Base-by-base conservation (phyloP, 37 sponge, comb jelly and placozoan species). In the Chondrilla cf. caribensis region DNA sequence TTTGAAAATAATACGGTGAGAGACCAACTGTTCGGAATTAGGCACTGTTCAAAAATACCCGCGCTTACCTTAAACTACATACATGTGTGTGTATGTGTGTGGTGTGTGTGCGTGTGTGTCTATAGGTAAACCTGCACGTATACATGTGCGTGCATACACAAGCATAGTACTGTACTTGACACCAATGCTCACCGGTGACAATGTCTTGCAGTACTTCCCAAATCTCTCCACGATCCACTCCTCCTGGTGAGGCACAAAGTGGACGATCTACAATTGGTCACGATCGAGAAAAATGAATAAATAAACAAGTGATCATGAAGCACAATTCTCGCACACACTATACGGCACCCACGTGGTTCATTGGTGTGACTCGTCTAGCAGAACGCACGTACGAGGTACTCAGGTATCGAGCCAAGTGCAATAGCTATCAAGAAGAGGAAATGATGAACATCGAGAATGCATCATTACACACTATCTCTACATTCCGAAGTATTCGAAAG, bases 231-330 rank as follows among this genome's bases (percentile, higher is more conserved):
- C 89, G 39, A 98, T 85, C 96, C 96, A 98, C 9, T 92, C 96
- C 67, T 98, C 86, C 73, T 95, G 99, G 40, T 98, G 99, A 14
- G 99, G 96, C 37, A 98, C 99, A 81, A 98, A 98, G 60, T 93
- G 91, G 24, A 98, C 87, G 21, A 89, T n/a, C 88, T 88, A 31
- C 28, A 80, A 43, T 43, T n/a, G n/a, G n/a, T n/a, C n/a, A n/a
- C n/a, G n/a, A n/a, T n/a, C n/a, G n/a, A n/a, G n/a, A 60, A 64
- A 15, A 60, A 8, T 0, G 28, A 79, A 55, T 55, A 18, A 21
- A 21, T 21, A 18, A 55, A 21, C 18, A 15, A 55, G 58, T 18
- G 18, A 15, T 21, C 58, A 18, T 55, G 15, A 15, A 21, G 18
- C 18, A 15, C 18, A 18, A 15, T 55, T 21, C 18, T 21, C 18